Evolutionary conservation across 2,113 vertebrate species (phyloP), one percentile per base, ranked within the genome.

Genomic region (Microcebus griseorufus): DNA sequence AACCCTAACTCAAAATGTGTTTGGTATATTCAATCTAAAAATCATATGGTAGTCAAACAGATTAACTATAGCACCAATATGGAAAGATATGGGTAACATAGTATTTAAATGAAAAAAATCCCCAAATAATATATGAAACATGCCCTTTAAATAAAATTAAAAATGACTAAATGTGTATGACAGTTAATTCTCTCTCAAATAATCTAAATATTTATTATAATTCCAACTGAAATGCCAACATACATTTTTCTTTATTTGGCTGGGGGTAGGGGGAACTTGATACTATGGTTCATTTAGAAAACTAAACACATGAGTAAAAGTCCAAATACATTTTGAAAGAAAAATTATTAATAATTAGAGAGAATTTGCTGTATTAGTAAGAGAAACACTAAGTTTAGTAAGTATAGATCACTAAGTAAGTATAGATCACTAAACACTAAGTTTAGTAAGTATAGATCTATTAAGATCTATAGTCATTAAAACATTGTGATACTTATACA

Each of bases 381-480:
- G 64, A 95, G 53, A 83, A 94, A 65, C 13, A 83, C 39, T 42
- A 42, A 42, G 42, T 42, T 42, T 42, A 42, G 42, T 42, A 42
- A 42, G 42, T 42, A 42, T 42, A 42, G 42, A 42, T 42, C 42
- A 42, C 42, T 42, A 42, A 42, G 42, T 42, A 42, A 42, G 42
- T 42, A 42, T 42, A 42, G 42, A 42, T 42, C 42, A 42, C 42
- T 42, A 42, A 42, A 42, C 42, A 42, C 42, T 42, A 42, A 42
- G 42, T 42, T 42, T 42, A 42, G 42, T 42, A 42, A 42, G 42
- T 42, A 42, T 42, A 42, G 42, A 42, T 6, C 42, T 42, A 92
- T 60, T 51, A 64, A 91, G 88, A 90, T 83, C n/a, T 87, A 76
- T 16, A 34, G 48, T 91, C n/a, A 51, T 84, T 72, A 84, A 97